Conservation (phyloP, 30 jellyfish, hydroid and myxozoan genomes). For the Morbakka virulenta region DNA sequence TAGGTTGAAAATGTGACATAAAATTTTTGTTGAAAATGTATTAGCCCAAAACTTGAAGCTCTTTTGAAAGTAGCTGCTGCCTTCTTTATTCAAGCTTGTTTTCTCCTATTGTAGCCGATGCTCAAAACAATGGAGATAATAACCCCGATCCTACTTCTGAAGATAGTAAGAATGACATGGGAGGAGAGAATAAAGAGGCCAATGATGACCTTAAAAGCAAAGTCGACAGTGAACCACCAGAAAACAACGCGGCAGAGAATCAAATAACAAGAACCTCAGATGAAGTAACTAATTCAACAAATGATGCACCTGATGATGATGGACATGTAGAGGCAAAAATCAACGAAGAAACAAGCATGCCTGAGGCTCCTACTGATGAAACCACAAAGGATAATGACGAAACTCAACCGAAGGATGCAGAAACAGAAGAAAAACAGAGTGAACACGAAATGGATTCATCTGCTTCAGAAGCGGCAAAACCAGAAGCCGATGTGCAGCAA, state of each 20-base stretch:
- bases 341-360: not conserved
- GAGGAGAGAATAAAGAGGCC: not conserved
- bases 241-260: not conserved
- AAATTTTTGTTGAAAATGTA: no score
- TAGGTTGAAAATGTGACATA: no score
- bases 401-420: slow-evolving; percentile 9
- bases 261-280: not conserved
- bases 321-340: not conserved
- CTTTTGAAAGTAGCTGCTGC: no score
- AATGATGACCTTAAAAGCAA: not conserved
- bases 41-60: no score
- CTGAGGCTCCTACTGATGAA: not conserved
- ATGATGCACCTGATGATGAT: not conserved
- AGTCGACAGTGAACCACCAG: no score
- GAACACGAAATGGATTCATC: not conserved
- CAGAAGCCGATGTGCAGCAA: slow-evolving; percentile 13
- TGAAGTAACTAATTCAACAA: not conserved
- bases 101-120: no score
- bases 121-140: not conserved
- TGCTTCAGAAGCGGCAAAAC: not conserved
- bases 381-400: not conserved
- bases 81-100: no score
- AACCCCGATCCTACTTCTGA: not conserved
- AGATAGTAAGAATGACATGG: not conserved
- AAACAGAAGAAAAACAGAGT: not conserved